Evolutionary conservation across 2,113 vertebrate genomes (phyloP).

Genomic region (Apeltes quadracus): DNA sequence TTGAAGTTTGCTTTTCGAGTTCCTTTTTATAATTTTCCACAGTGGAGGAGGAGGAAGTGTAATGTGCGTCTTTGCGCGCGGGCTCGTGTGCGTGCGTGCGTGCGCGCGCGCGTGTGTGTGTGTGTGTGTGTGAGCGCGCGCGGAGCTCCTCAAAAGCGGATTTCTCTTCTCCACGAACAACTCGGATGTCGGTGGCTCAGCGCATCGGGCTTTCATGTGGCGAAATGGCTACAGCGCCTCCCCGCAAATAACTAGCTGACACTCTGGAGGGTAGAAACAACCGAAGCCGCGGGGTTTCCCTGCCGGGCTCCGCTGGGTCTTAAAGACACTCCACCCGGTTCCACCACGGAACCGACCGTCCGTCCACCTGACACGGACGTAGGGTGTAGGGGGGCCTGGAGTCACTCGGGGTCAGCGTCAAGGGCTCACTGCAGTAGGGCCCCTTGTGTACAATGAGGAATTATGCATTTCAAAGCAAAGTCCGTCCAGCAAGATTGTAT

Average conservation of each 20-base stretch:
- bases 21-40: constrained; percentile 45
- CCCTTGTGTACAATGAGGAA: not conserved
- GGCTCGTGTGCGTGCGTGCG: constrained; percentile 63
- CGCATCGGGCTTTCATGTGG: constrained; percentile 77
- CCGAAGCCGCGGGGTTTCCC: constrained; percentile 77
- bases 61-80: constrained; percentile 62
- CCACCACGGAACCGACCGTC: constrained; percentile 18
- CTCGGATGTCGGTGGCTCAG: constrained; percentile 73
- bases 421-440: constrained; percentile 5
- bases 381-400: constrained; percentile 18
- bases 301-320: constrained; percentile 80
- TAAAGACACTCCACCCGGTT: constrained; percentile 66
- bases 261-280: constrained; percentile 79
- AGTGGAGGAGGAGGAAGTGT: constrained; percentile 67
- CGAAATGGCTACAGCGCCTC: constrained; percentile 83
- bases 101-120: constrained; percentile 44
- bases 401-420: constrained; percentile 1
- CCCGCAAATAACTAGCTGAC: constrained; percentile 81
- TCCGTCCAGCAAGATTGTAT: not conserved
- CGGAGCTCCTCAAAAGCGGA: constrained; percentile 65
- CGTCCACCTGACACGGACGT: constrained; percentile 6
- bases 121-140: constrained; percentile 23
- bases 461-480: not conserved
- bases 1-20: constrained; percentile 72
- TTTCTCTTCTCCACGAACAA: constrained; percentile 63